These are phyloP conservation scores for Dendrophyllia cribrosa DNA, from an alignment of 64 coral and sea anemone genomes.

Conservation along the genomic window DNA sequence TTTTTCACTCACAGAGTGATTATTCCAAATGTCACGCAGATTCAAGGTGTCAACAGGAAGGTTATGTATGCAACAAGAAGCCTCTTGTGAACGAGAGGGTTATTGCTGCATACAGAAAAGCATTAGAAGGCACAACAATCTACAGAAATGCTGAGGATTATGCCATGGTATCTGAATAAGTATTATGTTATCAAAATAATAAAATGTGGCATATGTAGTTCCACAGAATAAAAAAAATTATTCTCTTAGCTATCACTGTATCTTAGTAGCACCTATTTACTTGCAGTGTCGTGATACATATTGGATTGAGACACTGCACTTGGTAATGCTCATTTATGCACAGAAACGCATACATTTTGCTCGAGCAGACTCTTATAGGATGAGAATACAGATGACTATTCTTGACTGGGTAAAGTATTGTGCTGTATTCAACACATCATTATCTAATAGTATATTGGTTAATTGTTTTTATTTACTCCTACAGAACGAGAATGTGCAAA, in stretches of 20 bases:
- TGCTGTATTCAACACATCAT: no score
- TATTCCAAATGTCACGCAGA: constrained; percentile 12
- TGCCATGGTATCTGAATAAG: background rate
- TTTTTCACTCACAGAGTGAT: constrained; percentile 4
- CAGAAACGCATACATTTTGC: constrained; percentile 29
- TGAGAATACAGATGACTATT: constrained; percentile 18
- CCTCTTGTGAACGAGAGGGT: constrained; percentile 13
- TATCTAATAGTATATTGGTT: background rate
- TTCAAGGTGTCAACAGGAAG: constrained; percentile 27
- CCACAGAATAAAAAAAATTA: background rate
- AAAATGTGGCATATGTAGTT: background rate
- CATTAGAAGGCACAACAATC: constrained; percentile 15
- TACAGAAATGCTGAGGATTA: constrained; percentile 40
- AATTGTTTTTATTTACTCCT: background rate
- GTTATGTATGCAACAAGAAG: constrained; percentile 25
- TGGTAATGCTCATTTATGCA: constrained; percentile 31
- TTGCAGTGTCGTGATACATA: constrained; percentile 34
- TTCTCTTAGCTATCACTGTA: background rate
- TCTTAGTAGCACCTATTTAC: background rate
- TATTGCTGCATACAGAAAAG: constrained; percentile 41
- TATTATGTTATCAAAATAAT: background rate
- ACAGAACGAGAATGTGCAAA: constrained; percentile 19
- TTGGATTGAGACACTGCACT: constrained; percentile 25
- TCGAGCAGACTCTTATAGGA: background rate
- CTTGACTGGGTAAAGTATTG: constrained; percentile 26